These are phyloP conservation scores for Malachius bipustulatus DNA, from an alignment of 2,888 invertebrate genomes.

Conservation along the genomic window DNA sequence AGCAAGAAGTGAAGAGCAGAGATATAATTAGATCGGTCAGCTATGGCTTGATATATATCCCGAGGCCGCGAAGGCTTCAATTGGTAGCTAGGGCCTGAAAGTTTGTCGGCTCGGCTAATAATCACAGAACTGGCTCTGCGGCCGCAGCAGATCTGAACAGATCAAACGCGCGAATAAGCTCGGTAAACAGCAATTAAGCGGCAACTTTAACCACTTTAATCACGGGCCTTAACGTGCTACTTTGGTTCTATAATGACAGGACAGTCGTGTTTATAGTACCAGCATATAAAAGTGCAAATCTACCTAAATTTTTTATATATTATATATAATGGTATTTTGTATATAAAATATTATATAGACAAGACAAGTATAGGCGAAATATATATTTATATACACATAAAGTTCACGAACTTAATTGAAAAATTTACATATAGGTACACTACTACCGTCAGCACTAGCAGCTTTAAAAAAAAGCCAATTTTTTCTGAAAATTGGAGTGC, in stretches of 20 bases:
- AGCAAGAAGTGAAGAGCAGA: constrained; percentile 17
- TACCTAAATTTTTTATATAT: no score
- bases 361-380: no score
- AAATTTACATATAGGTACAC: no score
- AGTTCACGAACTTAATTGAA: no score
- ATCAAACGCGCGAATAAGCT: constrained; percentile 39
- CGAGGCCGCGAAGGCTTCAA: constrained; percentile 30
- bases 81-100: constrained; percentile 35
- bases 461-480: no score
- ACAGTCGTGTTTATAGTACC: constrained; percentile 32
- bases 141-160: constrained; percentile 33
- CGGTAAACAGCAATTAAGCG: constrained; percentile 39
- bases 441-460: no score
- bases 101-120: constrained; percentile 35
- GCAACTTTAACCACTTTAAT: constrained; percentile 38
- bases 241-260: constrained; percentile 37
- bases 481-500: no score
- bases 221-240: constrained; percentile 37
- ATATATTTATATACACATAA: no score
- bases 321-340: no score
- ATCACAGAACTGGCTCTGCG: constrained; percentile 35
- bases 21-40: constrained; percentile 33
- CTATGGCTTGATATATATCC: constrained; percentile 34
- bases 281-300: constrained; percentile 21
- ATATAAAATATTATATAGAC: no score